Evolutionary conservation across 2,888 invertebrate genomes (phyloP).

Genomic region (Cryptosula pallasiana): DNA sequence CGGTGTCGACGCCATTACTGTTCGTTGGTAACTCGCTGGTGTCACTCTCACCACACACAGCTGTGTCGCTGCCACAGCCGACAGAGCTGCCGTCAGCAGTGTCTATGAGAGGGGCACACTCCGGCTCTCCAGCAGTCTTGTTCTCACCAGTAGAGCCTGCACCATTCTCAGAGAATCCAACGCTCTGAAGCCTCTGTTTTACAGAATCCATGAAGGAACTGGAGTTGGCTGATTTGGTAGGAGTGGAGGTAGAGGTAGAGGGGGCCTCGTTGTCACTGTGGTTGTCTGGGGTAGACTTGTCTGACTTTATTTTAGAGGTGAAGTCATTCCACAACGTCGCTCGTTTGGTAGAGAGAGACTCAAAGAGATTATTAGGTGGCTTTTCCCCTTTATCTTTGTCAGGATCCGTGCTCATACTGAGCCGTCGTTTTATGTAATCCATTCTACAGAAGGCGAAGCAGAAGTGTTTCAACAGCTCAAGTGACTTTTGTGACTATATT

Average conservation of each 20-base stretch:
- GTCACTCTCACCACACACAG: background rate
- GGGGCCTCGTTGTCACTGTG: background rate
- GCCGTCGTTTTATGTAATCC: background rate
- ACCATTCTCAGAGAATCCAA: constrained; percentile 11
- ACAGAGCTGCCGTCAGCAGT: background rate
- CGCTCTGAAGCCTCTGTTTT: background rate
- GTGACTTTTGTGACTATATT: too few species aligned
- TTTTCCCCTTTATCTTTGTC: constrained; percentile 13
- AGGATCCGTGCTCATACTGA: constrained; percentile 4
- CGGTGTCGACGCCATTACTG: background rate
- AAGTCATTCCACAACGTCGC: constrained; percentile 16
- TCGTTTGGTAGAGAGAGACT: background rate
- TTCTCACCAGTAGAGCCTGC: background rate
- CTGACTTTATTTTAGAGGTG: constrained; percentile 13
- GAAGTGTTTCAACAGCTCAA: too few species aligned
- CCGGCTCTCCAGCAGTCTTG: constrained; percentile 1
- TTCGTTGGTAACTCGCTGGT: background rate
- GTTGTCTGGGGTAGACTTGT: background rate
- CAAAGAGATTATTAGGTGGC: background rate
- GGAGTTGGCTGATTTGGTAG: background rate
- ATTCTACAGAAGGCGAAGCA: too few species aligned
- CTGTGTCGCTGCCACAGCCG: constrained; percentile 1
- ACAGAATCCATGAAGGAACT: constrained; percentile 4
- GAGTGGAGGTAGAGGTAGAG: background rate
- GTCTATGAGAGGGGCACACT: constrained; percentile 21